Percentiles rank a stretch among this genome's conserved stretches.
Conservation (phyloP, 2,797 vertebrate genomes). For the Pteronotus mesoamericanus region DNA sequence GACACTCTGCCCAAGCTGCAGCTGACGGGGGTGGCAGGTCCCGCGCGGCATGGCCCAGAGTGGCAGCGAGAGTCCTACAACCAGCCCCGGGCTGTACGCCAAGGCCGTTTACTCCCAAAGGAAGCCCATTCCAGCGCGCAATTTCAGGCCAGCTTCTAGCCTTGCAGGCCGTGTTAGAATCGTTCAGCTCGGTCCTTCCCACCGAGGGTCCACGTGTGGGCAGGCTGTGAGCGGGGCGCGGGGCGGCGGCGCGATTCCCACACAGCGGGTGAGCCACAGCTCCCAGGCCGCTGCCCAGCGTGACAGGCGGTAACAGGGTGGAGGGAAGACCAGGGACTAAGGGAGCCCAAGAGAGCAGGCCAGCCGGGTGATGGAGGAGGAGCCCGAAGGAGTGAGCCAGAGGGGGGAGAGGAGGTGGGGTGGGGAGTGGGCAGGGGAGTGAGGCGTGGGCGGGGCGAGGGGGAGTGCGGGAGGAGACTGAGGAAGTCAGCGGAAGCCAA, state of each 20-base stretch:
- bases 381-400: neutral
- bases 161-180: neutral
- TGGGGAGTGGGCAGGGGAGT: too few species aligned
- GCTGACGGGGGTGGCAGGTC: neutral
- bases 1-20: accelerated
- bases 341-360: neutral
- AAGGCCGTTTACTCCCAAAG: neutral
- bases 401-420: accelerated
- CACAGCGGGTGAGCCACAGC: neutral
- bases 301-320: neutral
- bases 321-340: neutral
- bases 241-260: neutral
- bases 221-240: neutral
- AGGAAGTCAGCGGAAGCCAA: neutral
- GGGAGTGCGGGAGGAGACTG: neutral
- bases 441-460: accelerated
- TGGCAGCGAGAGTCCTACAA: neutral
- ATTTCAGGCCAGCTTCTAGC: neutral
- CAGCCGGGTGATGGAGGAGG: neutral
- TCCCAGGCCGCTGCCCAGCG: neutral
- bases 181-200: neutral
- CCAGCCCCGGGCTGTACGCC: neutral
- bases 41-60: neutral
- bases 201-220: neutral
- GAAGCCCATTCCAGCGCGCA: neutral